Evolutionary conservation across 2,113 vertebrate species (phyloP).

Genomic region (Orycteropus afer): DNA sequence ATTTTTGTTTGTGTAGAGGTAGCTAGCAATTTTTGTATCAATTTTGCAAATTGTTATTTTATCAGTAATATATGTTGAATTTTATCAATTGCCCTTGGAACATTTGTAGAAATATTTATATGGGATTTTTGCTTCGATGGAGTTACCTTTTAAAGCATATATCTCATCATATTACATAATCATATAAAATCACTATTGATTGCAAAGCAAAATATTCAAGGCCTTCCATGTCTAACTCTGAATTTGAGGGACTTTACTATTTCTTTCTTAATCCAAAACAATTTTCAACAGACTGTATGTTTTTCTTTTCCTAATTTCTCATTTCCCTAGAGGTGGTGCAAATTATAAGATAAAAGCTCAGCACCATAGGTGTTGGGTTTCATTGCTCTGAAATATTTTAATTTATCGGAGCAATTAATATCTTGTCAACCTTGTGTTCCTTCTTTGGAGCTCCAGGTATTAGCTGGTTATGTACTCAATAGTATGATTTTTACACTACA

Average conservation of each 20-base stretch:
- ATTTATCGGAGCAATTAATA: not conserved
- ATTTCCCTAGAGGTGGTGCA: not conserved
- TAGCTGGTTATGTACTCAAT: not conserved
- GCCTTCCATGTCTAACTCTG: not conserved
- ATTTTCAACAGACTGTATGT: not conserved
- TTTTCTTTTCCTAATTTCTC: conserved; percentile 21
- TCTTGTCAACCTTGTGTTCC: not conserved
- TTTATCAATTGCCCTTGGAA: not conserved
- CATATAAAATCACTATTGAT: not conserved
- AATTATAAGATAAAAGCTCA: not conserved
- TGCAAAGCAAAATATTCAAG: not conserved
- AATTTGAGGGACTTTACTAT: not conserved
- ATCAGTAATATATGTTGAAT: not conserved
- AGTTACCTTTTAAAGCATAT: not conserved
- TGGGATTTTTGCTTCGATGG: not conserved
- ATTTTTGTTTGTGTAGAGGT: conserved; percentile 8
- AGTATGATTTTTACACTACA: not conserved
- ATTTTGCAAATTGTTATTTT: not conserved
- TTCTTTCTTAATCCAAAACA: not conserved
- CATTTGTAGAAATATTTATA: not conserved
- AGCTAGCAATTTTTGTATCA: not conserved
- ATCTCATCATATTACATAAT: not conserved
- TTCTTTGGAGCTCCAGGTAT: not conserved
- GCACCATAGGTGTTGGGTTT: not conserved
- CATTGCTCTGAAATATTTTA: conserved; percentile 45